Evolutionary conservation across 1,140 invertebrate genomes (phyloP).

Genomic region (Drosophila orosa): DNA sequence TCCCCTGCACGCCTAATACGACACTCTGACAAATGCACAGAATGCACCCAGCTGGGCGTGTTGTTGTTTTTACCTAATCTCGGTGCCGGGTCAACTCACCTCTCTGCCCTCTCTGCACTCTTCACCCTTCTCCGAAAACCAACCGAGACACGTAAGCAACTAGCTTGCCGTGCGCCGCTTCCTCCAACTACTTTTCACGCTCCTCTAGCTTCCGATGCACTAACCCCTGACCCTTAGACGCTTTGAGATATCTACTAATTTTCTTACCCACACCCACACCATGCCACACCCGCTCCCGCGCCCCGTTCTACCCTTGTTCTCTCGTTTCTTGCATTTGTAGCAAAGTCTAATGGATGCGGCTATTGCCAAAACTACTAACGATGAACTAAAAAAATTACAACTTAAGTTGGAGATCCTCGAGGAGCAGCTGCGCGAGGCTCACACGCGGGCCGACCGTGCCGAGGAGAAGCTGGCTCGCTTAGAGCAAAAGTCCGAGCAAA

Average conservation of each 20-base stretch:
- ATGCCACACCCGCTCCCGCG: conserved; percentile 37
- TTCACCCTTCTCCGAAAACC: conserved; percentile 15
- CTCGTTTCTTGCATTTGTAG: conserved; percentile 70
- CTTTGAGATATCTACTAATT: conserved; percentile 59
- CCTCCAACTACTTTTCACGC: not conserved
- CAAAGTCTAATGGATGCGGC: conserved; percentile 82
- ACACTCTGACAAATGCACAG: conserved; percentile 51
- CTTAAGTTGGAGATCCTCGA: conserved; percentile 83
- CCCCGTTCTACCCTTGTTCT: conserved; percentile 48
- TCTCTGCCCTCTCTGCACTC: conserved; percentile 11
- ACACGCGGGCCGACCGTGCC: conserved; percentile 70
- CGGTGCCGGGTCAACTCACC: conserved; percentile 43
- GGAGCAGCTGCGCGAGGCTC: conserved; percentile 73
- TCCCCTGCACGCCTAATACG: conserved; percentile 3
- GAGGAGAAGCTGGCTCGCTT: conserved; percentile 69
- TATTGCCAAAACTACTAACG: conserved; percentile 84
- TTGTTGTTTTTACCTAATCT: conserved; percentile 38
- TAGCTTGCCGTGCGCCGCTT: conserved; percentile 51
- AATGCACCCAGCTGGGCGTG: conserved; percentile 45
- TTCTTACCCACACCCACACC: conserved; percentile 59
- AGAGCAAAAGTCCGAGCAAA: conserved; percentile 45
- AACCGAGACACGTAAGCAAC: conserved; percentile 58
- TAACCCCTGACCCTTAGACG: conserved; percentile 47
- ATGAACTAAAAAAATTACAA: conserved; percentile 84
- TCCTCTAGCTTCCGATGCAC: conserved; percentile 27